A percentile compares a stretch with the other conserved stretches of the same genome.
phyloP scores from a whole-genome alignment of 2,797 vertebrate species.

The Enteromius afrohamiltoni region DNA sequence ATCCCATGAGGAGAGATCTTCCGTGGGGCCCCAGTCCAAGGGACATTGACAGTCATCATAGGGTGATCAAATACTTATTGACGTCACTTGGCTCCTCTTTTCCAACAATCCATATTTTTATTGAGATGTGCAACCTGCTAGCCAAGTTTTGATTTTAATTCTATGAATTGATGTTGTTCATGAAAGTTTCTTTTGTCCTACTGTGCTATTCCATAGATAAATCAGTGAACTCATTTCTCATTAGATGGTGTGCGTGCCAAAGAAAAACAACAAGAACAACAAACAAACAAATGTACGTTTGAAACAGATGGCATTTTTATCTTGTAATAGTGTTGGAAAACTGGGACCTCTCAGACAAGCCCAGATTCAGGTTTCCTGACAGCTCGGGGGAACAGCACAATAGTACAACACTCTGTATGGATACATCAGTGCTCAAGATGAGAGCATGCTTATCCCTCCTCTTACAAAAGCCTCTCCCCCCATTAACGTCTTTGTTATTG shows the following conservation, averaged over 20 bases:
- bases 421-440: constrained; percentile 53
- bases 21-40: too few species aligned
- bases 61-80: too few species aligned
- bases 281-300: constrained; percentile 36
- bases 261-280: constrained; percentile 19
- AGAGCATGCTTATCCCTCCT: constrained; percentile 44
- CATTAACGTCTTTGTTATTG: constrained; percentile 50
- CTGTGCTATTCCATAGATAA: constrained; percentile 8
- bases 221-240: constrained; percentile 45
- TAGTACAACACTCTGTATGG: constrained; percentile 32
- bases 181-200: background rate
- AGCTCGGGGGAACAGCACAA: constrained; percentile 39
- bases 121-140: background rate
- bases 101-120: background rate
- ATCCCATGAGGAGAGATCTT: too few species aligned
- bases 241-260: constrained; percentile 24
- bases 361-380: constrained; percentile 49
- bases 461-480: constrained; percentile 45
- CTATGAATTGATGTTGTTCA: constrained; percentile 9
- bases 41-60: too few species aligned
- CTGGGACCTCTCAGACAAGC: constrained; percentile 18
- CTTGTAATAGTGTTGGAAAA: constrained; percentile 46
- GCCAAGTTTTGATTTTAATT: constrained; percentile 2
- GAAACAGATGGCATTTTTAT: constrained; percentile 57
- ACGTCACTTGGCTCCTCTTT: background rate